Evolutionary conservation across 2,797 vertebrate species (phyloP), one percentile per base, ranked within the genome.

Genomic region (Premnoplex brunnescens): DNA sequence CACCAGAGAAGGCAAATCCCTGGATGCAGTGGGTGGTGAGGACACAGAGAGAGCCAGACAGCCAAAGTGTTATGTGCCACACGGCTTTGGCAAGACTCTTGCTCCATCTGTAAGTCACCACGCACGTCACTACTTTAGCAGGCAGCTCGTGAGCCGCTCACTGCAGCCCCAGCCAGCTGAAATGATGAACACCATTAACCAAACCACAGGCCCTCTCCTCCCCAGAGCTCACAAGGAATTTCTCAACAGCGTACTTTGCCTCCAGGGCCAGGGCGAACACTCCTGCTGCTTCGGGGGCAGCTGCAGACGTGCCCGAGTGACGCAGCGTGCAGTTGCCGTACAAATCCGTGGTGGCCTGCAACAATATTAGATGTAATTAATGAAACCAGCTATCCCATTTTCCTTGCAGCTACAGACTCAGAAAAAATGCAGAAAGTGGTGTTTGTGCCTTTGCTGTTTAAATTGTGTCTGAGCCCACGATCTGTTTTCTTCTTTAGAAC

Each of bases 241-340:
- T 95, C 55, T n/a, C 74, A 84, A 62, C 69, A 96, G 98, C 99
- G 82, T 99, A 99, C 99, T 99, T 99, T 90, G 99, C 99, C 97
- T 99, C 99, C 91, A 99, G 97, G 80, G 99, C 99, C 97, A 99
- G 96, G 68, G 99, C 99, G 72, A 99, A 99, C 91, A 99, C 99
- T 11, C 99, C 99, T 6, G 99, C 99, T 43, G 99, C 99, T 96
- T 99, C 99, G 1, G 99, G 99, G 94, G 99, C 99, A 46, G 99
- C 99, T 39, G 99, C 99, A 41, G 99, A 99, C 9, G 99, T 99
- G 94, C 99, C 99, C 2, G 99, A 99, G 93, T 99, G 99, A 92
- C 99, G 99, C 95, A 99, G 98, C 2, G 99, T 99, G 94, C 99
- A 99, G 98, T 99, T 99, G 77, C 99, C 99, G 19, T 99, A 99